A percentile compares a stretch with the other conserved stretches of the same genome.
Evolutionary conservation across 2,888 invertebrate species (phyloP).

Genomic region (Meghimatium bilineatum): DNA sequence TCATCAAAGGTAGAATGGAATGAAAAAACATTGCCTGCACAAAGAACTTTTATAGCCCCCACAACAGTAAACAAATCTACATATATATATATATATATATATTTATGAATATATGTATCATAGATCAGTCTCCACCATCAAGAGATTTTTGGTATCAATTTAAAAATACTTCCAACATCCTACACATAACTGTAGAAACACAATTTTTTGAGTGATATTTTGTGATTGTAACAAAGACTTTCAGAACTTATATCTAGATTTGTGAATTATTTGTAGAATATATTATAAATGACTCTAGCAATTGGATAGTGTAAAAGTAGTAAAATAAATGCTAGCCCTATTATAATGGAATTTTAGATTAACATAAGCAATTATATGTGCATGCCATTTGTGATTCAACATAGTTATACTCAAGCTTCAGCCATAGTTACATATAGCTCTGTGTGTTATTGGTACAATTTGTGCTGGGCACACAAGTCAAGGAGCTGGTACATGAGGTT

Average conservation of each 20-base stretch:
- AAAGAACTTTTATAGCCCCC: too few relatives aligned
- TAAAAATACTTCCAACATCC: too few relatives aligned
- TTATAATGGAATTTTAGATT: not conserved
- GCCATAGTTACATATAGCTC: not conserved
- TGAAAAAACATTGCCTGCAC: too few relatives aligned
- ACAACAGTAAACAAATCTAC: too few relatives aligned
- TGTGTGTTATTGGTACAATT: not conserved
- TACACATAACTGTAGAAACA: too few relatives aligned
- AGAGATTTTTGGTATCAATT: too few relatives aligned
- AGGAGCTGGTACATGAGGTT: not conserved
- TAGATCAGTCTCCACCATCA: too few relatives aligned
- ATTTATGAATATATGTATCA: too few relatives aligned
- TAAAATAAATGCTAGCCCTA: not conserved
- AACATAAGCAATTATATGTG: not conserved
- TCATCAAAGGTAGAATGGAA: too few relatives aligned
- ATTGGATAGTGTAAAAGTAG: not conserved
- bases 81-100: too few relatives aligned
- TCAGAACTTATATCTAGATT: not conserved
- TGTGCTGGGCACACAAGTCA: not conserved
- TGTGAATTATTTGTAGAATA: not conserved
- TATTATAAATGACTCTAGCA: not conserved
- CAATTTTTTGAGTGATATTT: too few relatives aligned
- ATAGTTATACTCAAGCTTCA: conserved; percentile 3
- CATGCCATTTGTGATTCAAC: conserved; percentile 27
- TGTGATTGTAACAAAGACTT: not conserved